Evolutionary conservation across 2,113 vertebrate species (phyloP), one percentile per base, ranked within the genome.

Genomic region (Oryzias celebensis): DNA sequence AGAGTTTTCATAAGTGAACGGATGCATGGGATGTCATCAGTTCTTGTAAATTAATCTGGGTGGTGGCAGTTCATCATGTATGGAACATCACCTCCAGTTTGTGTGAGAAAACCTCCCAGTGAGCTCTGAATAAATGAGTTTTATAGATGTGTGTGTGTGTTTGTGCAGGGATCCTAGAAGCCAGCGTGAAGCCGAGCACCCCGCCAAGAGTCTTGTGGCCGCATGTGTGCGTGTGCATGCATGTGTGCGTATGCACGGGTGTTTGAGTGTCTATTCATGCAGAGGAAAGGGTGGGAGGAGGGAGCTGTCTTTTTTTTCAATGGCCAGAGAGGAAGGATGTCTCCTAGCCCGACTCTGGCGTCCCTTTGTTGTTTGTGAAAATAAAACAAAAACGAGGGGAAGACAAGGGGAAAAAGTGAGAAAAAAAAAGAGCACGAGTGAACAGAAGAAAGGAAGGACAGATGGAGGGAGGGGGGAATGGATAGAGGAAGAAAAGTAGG

Each of bases 341-440:
- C 62, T 71, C 82, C 84, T 81, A 65, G 74, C 82, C 82, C 66
- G 77, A 88, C 83, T 76, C 73, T 85, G 82, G 76, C 80, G 75
- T 92, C 90, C 86, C 87, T 87, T 82, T 88, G 68, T 83, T 91
- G 73, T 82, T 85, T 24, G 18, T 82, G 78, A 88, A 91, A 85
- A 87, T 74, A 85, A 90, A 89, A 87, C 85, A 90, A 88, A 28
- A 90, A 85, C 83, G 75, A 85, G 82, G 63, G 42, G 61, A 81
- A 75, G 56, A 82, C 69, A 76, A 59, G 69, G 41, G 65, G 66
- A 81, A 62, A 70, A 48, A 73, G 55, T 31, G 76, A 73, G 69
- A 45, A 26, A 55, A 59, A 53, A 54, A 4, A 22, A 13, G 28
- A 12, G 52, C 60, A 50, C 46, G 63, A 71, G 73, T 78, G 51